Base-by-base conservation (phyloP, 1,140 invertebrate species). In the Lepidurus apus region DNA sequence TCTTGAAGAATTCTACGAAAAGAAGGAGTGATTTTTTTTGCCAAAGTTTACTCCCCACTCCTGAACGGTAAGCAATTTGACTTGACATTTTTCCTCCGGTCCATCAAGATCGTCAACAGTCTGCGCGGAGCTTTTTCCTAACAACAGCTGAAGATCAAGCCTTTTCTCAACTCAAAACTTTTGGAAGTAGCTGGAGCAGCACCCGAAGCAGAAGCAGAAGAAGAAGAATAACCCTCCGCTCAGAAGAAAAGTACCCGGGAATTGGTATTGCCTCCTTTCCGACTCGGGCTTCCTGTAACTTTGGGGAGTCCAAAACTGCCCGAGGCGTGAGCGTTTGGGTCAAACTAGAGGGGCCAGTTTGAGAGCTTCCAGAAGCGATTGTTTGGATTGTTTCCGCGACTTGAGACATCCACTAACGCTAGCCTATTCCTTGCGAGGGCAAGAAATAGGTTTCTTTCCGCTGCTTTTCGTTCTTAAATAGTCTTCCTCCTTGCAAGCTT, bases 391-490 rank as follows among this genome's bases (percentile, higher is more conserved):
- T 65, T 65, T 65, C 21, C 17, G 53, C 53, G 13, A 65, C 53
- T 65, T 65, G 53, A 65, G 53, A 65, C 45, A 21, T 65, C 53
- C 53, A 21, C 53, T 65, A 65, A 65, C 53, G 53, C 53, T 65
- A 65, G 21, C 21, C 53, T 65, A 65, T 65, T 65, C 1, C 9
- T 47, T 47, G 10, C 10, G 10, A 11, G 45, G 45, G 45, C 17
- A 47, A 47, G 17, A 10, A 47, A 34, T 34, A 34, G 34, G 4
- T 34, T 34, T 34, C 34, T 34, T 34, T 34, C 34, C 34, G 4
- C 34, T 34, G 3, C 34, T 34, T 34, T 17, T 47, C 21, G 53
- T 65, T 65, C 53, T 65, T 65, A n/a, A 65, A 65, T 65, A 65
- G 53, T 65, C 53, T n/a, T 65, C 13, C 53, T 65, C 53, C 13